Percentiles rank a stretch among this genome's conserved stretches.
These are phyloP conservation scores for Heterohyrax brucei DNA, from an alignment of 2,797 vertebrate species.

Conservation along the genomic window DNA sequence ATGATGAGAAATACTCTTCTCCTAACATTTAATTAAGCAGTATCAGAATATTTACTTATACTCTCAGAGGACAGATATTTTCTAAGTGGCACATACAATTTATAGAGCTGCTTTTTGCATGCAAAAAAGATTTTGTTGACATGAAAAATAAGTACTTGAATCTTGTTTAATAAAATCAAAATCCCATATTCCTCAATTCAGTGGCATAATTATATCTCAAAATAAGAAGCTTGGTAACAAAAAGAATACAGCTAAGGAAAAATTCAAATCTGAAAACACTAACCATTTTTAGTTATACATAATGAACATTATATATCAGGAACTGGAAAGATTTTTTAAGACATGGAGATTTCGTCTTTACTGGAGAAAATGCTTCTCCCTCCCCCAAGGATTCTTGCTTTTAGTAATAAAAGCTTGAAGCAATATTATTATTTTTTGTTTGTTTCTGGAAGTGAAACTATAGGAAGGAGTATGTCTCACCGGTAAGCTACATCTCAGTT, in stretches of 20 bases:
- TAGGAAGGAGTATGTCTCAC: background rate
- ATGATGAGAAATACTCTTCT: conserved; percentile 54
- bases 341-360: background rate
- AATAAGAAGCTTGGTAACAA: background rate
- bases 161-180: conserved; percentile 79
- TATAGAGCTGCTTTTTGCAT: conserved; percentile 48
- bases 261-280: background rate
- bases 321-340: background rate
- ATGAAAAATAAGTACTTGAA: conserved; percentile 63
- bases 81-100: conserved; percentile 33
- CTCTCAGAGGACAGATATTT: conserved; percentile 63
- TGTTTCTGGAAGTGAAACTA: conserved; percentile 15
- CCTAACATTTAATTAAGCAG: conserved; percentile 71
- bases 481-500: background rate
- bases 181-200: conserved; percentile 39
- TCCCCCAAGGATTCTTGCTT: background rate
- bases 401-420: background rate
- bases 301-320: background rate
- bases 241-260: background rate
- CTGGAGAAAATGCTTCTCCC: background rate
- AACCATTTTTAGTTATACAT: background rate
- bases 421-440: background rate
- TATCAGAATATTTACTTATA: conserved; percentile 57
- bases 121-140: conserved; percentile 72
- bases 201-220: conserved; percentile 45